Evolutionary conservation across 2,797 vertebrate genomes (phyloP), one percentile per base, ranked within the genome.

Genomic region (Euphonia xanthogaster): DNA sequence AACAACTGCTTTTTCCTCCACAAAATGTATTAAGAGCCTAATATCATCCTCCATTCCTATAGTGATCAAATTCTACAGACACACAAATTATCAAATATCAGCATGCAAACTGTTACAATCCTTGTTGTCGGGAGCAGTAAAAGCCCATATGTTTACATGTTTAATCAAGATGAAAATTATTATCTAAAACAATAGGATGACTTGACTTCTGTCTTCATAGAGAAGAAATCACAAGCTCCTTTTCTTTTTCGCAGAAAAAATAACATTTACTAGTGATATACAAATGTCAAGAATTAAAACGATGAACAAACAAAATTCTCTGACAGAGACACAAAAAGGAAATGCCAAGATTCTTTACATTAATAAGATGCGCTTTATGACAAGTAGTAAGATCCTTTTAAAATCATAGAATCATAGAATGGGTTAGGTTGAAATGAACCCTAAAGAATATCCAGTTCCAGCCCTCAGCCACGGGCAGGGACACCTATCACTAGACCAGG

Each of bases 271-370:
- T 96, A 87, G 94, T 95, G 92, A 97, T 94, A 95, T 8, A 95
- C 86, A 90, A 93, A 95, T 96, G 95, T 96, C 96, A 90, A 96
- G 94, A 96, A 93, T 96, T 79, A 95, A 94, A 97, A 97, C 96
- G 97, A 97, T 94, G 94, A 98, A 95, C 93, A 98, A 98, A 97
- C 97, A 97, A 97, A 97, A 97, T 87, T 96, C 92, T 19, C 13
- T 84, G 92, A 92, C 20, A 86, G 65, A 75, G 55, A 90, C 68
- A 88, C 72, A 58, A 91, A 76, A 95, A 94, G 77, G 58, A 97
- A 96, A 95, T 86, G 84, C 92, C 97, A 97, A 74, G 73, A 91
- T 31, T 91, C 86, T 65, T 93, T 76, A 90, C 73, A 85, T 96
- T 96, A 97, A 93, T 96, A 95, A 93, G 88, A 97, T 96, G 86